These are phyloP conservation scores for Ctenopoma multispine DNA, from an alignment of 2,797 vertebrate species.

Conservation along the genomic window DNA sequence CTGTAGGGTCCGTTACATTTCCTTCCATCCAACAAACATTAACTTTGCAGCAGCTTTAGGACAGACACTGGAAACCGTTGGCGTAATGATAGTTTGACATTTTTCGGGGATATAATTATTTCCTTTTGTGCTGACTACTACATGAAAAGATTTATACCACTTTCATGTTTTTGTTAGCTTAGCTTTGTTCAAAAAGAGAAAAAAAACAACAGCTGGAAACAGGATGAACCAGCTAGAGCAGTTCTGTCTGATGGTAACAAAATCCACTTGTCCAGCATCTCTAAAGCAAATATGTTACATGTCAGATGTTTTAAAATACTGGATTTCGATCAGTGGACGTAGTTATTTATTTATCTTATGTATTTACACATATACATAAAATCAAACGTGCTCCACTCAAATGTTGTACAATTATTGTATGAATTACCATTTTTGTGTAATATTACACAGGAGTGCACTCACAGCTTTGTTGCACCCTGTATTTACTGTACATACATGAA, in stretches of 20 bases:
- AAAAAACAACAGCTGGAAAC: neutral
- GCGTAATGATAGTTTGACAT: neutral
- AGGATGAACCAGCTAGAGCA: neutral
- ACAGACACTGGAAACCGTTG: neutral
- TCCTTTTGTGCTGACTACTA: neutral
- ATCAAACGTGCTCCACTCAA: too few species aligned
- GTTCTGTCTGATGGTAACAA: neutral
- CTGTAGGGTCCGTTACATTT: constrained; percentile 72
- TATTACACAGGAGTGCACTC: too few species aligned
- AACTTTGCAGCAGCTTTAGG: constrained; percentile 42
- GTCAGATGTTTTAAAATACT: too few species aligned
- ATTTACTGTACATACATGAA: too few species aligned
- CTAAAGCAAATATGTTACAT: neutral
- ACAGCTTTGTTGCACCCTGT: too few species aligned
- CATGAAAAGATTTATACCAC: neutral
- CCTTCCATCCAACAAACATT: constrained; percentile 69
- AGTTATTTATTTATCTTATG: too few species aligned
- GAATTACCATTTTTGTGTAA: too few species aligned
- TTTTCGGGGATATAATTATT: neutral
- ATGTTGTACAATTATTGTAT: too few species aligned
- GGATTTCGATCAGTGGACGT: too few species aligned
- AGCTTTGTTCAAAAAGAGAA: neutral
- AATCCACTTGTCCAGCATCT: neutral
- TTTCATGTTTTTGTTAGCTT: neutral
- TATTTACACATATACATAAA: too few species aligned